Percentiles rank a stretch among this genome's conserved stretches.
phyloP scores from a whole-genome alignment of 2,797 vertebrate species.

The Pseudochirops corinnae region DNA sequence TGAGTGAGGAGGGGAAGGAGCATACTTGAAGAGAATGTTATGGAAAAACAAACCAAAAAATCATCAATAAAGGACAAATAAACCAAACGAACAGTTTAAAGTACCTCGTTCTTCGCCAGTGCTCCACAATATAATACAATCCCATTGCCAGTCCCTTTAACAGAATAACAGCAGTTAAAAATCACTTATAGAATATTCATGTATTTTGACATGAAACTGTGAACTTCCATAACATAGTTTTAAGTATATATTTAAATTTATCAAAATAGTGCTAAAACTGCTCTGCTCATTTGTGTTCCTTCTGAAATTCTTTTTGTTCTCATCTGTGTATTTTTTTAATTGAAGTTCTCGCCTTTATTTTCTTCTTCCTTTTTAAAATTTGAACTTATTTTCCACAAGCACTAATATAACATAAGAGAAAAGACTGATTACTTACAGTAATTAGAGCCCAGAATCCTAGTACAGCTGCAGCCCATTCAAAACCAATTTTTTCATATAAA shows the following conservation, averaged over 20 bases:
- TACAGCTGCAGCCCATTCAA: slow-evolving; percentile 87
- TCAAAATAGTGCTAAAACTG: background rate
- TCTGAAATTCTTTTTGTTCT: background rate
- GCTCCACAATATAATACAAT: slow-evolving; percentile 84
- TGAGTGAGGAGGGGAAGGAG: background rate
- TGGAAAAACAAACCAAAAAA: background rate
- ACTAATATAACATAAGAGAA: slow-evolving; percentile 18
- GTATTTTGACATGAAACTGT: background rate
- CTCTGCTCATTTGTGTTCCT: background rate
- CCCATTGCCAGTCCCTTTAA: slow-evolving; percentile 82
- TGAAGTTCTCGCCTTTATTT: background rate
- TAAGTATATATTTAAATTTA: background rate
- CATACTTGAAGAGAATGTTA: background rate
- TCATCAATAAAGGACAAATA: background rate
- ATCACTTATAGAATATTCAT: slow-evolving; percentile 24
- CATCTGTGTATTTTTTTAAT: background rate
- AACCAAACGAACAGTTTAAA: slow-evolving; percentile 40
- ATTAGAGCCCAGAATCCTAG: slow-evolving; percentile 85
- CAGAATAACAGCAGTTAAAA: slow-evolving; percentile 66
- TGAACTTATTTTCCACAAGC: slow-evolving; percentile 43
- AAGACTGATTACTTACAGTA: slow-evolving; percentile 82
- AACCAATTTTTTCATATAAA: slow-evolving; percentile 86
- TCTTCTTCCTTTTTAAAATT: background rate
- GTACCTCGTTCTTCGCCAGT: slow-evolving; percentile 83
- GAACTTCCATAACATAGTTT: background rate